Evolutionary conservation across 2,797 vertebrate genomes (phyloP), one percentile per base, ranked within the genome.

Genomic region (Crocidura indochinensis): DNA sequence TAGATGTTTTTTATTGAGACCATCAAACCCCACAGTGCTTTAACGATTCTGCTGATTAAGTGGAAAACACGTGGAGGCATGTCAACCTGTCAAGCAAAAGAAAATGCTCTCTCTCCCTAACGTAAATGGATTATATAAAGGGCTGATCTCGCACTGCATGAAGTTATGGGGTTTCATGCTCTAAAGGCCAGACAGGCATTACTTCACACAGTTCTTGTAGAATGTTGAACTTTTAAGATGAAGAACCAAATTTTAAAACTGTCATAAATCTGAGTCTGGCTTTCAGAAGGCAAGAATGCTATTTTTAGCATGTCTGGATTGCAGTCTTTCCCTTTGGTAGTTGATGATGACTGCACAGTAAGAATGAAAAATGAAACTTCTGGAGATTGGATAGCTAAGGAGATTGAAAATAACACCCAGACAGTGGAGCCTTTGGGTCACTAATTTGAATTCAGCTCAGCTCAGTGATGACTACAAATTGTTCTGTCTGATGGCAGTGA

Each of bases 301-400:
- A 96, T 96, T 97, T 96, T 97, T 96, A 96, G 96, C 80, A 94
- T 53, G 85, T 95, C 95, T 85, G 91, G 92, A 92, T 96, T 90
- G 91, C 90, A 87, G 91, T 84, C 94, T 96, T 96, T 94, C 90
- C 91, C 94, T 96, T 95, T 94, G 96, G 93, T 96, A 92, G 94
- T 86, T 95, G 96, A 93, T 95, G 95, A 96, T 96, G 94, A 93
- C 96, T 94, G 92, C 94, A 95, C 94, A 93, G 94, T 95, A 96
- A 96, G 96, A 95, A 96, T 97, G 96, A 97, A 96, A 96, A 96
- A 96, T 97, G 96, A 96, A 96, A 96, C 94, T 96, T 88, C 56
- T 93, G 86, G 92, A 94, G 95, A 96, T 82, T 94, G 94, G 96
- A 97, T 96, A 68, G 94, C 94, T 75, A 91, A 95, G 75, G 87